phyloP scores from a whole-genome alignment of 1,140 invertebrate species.

The Drosophila ironensis region DNA sequence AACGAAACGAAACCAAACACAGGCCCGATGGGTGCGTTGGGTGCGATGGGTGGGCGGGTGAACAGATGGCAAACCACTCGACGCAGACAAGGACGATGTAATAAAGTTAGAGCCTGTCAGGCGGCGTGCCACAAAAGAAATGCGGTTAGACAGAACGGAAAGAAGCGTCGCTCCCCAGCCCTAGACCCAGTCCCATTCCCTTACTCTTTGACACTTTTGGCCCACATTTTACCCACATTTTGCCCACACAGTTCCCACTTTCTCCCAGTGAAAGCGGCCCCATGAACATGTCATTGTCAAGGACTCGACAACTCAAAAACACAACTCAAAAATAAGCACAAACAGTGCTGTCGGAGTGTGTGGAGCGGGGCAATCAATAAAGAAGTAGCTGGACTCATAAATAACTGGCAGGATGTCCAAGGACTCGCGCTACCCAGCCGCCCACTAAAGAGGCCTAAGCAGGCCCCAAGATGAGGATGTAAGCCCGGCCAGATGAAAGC shows the following conservation, averaged over 20 bases:
- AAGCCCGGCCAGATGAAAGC: neutral
- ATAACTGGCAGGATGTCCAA: conserved; percentile 37
- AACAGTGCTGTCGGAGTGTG: conserved; percentile 1
- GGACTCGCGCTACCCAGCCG: too few relatives aligned
- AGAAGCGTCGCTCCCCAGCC: neutral
- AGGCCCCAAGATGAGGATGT: neutral
- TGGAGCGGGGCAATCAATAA: conserved; percentile 56
- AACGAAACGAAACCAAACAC: neutral
- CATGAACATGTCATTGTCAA: conserved; percentile 44
- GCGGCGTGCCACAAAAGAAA: conserved; percentile 61
- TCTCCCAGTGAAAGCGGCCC: neutral
- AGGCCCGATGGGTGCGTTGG: neutral
- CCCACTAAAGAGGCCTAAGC: too few relatives aligned
- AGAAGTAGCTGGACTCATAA: conserved; percentile 56
- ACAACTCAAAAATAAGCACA: conserved; percentile 20
- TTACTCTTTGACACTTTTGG: neutral
- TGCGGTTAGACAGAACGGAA: conserved; percentile 52
- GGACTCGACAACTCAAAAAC: conserved; percentile 13
- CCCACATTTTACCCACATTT: neutral
- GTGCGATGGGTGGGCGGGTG: neutral
- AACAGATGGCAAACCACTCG: conserved; percentile 59
- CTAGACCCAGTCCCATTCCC: neutral
- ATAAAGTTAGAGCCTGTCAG: conserved; percentile 74
- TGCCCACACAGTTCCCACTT: neutral
- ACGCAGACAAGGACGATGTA: conserved; percentile 64